Conservation (phyloP, 2,888 invertebrate species). For the Argyra leucocephala region DNA sequence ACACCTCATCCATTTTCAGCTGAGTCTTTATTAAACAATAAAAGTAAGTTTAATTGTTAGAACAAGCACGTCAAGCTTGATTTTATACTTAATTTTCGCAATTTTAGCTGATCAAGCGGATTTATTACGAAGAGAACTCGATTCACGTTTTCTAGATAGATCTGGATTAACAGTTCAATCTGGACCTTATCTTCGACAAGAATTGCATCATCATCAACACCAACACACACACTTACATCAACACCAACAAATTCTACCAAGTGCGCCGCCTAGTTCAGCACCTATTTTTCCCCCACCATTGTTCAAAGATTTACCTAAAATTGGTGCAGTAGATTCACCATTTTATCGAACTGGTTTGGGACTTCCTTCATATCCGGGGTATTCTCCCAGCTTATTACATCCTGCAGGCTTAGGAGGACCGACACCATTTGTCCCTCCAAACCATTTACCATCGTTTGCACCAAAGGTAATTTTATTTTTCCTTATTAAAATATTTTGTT, state of each 20-base stretch:
- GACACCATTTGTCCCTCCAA: slow-evolving; percentile 81
- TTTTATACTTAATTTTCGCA: not conserved
- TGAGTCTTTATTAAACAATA: slow-evolving; percentile 77
- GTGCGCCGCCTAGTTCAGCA: slow-evolving; percentile 49
- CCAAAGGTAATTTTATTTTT: slow-evolving; percentile 66
- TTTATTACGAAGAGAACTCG: slow-evolving; percentile 76
- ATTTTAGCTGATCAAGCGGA: slow-evolving; percentile 62
- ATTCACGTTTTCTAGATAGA: slow-evolving; percentile 81
- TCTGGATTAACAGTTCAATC: slow-evolving; percentile 54
- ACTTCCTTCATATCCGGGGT: slow-evolving; percentile 68
- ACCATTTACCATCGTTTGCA: slow-evolving; percentile 75
- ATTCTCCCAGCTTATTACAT: slow-evolving; percentile 60
- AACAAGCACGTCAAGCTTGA: not conserved
- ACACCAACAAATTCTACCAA: slow-evolving; percentile 62
- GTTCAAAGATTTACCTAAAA: slow-evolving; percentile 83
- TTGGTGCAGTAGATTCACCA: slow-evolving; percentile 66
- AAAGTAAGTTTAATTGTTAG: slow-evolving; percentile 43
- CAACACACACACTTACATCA: slow-evolving; percentile 87
- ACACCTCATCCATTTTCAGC: slow-evolving; percentile 81
- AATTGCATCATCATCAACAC: slow-evolving; percentile 89
- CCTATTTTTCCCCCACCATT: slow-evolving; percentile 53
- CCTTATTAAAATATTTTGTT: too few relatives aligned
- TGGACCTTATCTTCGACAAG: slow-evolving; percentile 62
- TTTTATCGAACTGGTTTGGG: slow-evolving; percentile 65
- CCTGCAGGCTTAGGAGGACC: slow-evolving; percentile 68